Conservation (phyloP, 2,113 vertebrate species). For the Gnathochromis pfefferi region DNA sequence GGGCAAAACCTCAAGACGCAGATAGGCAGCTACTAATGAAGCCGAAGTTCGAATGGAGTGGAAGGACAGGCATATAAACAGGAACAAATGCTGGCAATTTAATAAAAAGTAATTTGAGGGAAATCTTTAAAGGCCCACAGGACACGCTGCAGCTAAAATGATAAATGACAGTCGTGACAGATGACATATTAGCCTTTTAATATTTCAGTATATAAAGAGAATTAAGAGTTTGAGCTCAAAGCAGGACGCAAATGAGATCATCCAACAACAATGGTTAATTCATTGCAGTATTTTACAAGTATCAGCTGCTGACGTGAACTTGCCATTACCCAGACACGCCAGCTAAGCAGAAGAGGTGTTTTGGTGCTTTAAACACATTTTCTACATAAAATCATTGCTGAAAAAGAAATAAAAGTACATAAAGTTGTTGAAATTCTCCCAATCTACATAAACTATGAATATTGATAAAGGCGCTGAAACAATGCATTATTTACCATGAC, state of each 20-base stretch:
- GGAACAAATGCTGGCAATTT: slow-evolving; percentile 50
- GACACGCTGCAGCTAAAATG: slow-evolving; percentile 40
- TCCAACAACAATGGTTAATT: slow-evolving; percentile 63
- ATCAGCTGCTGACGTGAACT: slow-evolving; percentile 41
- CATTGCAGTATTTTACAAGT: slow-evolving; percentile 11
- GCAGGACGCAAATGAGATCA: slow-evolving; percentile 43
- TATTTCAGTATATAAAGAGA: slow-evolving; percentile 63
- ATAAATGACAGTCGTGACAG: slow-evolving; percentile 55
- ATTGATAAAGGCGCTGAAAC: slow-evolving; percentile 52
- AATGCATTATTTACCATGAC: slow-evolving; percentile 65
- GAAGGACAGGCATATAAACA: slow-evolving; percentile 34
- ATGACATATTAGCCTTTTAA: slow-evolving; percentile 68
- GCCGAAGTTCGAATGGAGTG: slow-evolving; percentile 14
- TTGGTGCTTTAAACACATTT: not conserved
- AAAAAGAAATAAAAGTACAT: not conserved
- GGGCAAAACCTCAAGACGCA: slow-evolving; percentile 17
- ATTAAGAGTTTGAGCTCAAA: slow-evolving; percentile 53
- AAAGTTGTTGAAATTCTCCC: slow-evolving; percentile 30
- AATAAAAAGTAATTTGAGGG: slow-evolving; percentile 51
- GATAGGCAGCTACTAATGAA: slow-evolving; percentile 47
- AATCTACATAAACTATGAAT: slow-evolving; percentile 51
- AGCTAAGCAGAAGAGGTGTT: not conserved
- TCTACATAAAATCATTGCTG: not conserved
- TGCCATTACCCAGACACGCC: not conserved
- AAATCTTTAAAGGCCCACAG: slow-evolving; percentile 35